phyloP scores from a whole-genome alignment of 2,113 vertebrate genomes.

The Pelmatolapia mariae region DNA sequence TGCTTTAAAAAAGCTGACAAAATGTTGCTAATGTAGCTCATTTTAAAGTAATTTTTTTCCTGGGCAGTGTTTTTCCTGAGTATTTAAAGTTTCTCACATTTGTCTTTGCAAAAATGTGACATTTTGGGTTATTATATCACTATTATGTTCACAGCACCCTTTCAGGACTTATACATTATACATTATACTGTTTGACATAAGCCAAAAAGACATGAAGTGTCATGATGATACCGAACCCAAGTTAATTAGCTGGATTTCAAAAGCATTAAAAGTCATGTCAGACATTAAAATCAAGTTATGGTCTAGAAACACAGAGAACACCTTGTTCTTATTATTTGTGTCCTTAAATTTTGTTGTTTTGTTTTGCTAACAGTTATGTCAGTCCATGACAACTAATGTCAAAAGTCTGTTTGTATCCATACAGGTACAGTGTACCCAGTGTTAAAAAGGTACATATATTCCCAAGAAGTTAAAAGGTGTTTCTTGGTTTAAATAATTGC shows the following conservation, averaged over 20 bases:
- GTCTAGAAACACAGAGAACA: neutral
- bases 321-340: neutral
- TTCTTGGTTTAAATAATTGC: neutral
- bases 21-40: neutral
- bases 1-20: neutral
- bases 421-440: neutral
- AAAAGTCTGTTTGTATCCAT: neutral
- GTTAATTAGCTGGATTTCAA: neutral
- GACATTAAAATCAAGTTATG: neutral
- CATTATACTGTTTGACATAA: neutral
- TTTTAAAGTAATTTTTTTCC: neutral
- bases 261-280: neutral
- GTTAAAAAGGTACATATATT: neutral
- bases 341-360: neutral
- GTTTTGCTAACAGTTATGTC: neutral
- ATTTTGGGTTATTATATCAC: neutral
- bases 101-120: neutral
- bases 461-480: neutral
- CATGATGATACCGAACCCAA: neutral
- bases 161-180: neutral
- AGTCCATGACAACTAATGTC: neutral
- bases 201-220: neutral
- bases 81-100: neutral
- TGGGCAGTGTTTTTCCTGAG: neutral
- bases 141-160: neutral